Conservation (phyloP, 2,888 invertebrate genomes). For the Lagria hirta region DNA sequence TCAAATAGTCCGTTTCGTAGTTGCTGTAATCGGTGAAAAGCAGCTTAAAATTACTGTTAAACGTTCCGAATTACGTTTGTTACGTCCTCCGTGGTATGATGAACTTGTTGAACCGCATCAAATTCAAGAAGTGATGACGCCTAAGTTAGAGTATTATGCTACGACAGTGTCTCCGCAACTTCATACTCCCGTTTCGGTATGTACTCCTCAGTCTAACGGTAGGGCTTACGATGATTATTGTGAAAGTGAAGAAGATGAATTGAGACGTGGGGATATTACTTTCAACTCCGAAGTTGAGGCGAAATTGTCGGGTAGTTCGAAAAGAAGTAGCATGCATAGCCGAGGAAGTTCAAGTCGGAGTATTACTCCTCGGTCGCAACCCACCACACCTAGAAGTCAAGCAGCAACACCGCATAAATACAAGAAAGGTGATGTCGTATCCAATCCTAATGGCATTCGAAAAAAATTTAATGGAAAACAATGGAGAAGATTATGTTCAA, state of each 20-base stretch:
- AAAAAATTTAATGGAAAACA: constrained; percentile 99
- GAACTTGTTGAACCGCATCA: constrained; percentile 62
- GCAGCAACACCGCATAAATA: constrained; percentile 93
- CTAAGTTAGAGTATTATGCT: constrained; percentile 35
- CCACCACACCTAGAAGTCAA: constrained; percentile 84
- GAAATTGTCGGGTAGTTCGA: constrained; percentile 71
- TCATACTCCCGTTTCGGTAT: constrained; percentile 53
- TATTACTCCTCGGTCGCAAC: constrained; percentile 86
- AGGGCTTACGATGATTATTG: constrained; percentile 74
- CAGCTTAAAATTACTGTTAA: constrained; percentile 70
- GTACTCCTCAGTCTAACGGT: constrained; percentile 60
- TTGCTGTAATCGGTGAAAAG: constrained; percentile 59
- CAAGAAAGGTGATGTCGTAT: constrained; percentile 96
- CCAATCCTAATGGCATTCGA: constrained; percentile 90
- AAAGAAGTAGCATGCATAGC: constrained; percentile 88
- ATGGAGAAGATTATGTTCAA: constrained; percentile 96
- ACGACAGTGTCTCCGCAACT: constrained; percentile 58
- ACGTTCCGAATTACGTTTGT: constrained; percentile 84
- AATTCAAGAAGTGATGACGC: constrained; percentile 19
- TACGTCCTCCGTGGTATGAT: constrained; percentile 96
- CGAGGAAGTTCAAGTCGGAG: constrained; percentile 90
- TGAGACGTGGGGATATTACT: constrained; percentile 82
- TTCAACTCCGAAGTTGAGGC: constrained; percentile 78
- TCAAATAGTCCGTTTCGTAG: constrained; percentile 69
- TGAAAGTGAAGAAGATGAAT: constrained; percentile 90